Evolutionary conservation across 2,797 vertebrate genomes (phyloP).

Genomic region (Holocentrus rufus): DNA sequence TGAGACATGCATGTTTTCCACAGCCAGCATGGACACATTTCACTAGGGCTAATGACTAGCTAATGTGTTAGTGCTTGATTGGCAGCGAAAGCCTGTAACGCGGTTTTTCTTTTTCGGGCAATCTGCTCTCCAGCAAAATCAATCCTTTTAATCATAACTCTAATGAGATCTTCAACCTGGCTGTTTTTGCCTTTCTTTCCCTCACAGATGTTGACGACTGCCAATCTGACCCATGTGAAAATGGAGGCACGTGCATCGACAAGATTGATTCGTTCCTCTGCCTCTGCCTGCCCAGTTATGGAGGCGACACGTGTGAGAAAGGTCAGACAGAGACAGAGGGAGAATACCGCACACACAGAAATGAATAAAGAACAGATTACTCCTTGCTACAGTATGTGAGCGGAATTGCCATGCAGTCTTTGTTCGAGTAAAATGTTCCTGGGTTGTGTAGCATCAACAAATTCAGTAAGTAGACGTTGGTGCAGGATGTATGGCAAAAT

Average conservation of each 20-base stretch:
- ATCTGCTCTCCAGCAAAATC: conserved; percentile 24
- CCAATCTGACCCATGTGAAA: conserved; percentile 92
- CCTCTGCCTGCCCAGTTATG: conserved; percentile 96
- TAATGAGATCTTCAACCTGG: conserved; percentile 45
- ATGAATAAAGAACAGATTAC: conserved; percentile 11
- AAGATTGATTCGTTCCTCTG: conserved; percentile 93
- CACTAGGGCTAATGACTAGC: conserved; percentile 39
- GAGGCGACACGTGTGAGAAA: conserved; percentile 93
- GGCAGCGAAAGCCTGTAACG: conserved; percentile 12
- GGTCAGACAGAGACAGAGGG: conserved; percentile 78
- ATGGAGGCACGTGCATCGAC: conserved; percentile 95
- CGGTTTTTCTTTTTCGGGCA: conserved; percentile 18
- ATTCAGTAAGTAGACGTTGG: conserved; percentile 8
- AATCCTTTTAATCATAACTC: conserved; percentile 46
- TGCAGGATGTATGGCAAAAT: conserved; percentile 6
- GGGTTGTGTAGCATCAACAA: not conserved
- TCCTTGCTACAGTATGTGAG: not conserved
- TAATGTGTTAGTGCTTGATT: conserved; percentile 47
- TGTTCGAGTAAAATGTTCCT: not conserved
- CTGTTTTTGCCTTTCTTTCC: conserved; percentile 27
- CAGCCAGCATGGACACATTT: conserved; percentile 33
- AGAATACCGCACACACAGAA: conserved; percentile 4
- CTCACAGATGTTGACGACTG: conserved; percentile 92
- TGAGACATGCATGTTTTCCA: not conserved
- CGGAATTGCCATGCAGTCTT: conserved; percentile 4